Evolutionary conservation across 2,797 vertebrate species (phyloP), one percentile per base, ranked within the genome.

Genomic region (Harpagifer antarcticus): DNA sequence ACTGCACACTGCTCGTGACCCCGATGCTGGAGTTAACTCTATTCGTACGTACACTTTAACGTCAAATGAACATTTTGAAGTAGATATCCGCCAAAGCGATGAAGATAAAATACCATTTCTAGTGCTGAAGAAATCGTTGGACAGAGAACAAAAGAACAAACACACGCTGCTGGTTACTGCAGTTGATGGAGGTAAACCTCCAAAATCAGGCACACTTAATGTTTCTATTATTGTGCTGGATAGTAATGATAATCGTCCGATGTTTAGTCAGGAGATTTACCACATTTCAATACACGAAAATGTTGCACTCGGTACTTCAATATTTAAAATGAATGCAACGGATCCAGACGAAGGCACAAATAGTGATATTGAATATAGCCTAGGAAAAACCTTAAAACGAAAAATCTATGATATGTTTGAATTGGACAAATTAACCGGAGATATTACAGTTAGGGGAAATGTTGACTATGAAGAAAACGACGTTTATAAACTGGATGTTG

Each of bases 1-100:
- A 16, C 78, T 97, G 40, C 94, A 94, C 16, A 75, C 91, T 3
- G 96, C 96, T 0, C 91, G 88, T 2, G 96, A 97, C 59, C 87
- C 92, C 0, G 96, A 97, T 64, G 86, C 89, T 4, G 95, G 95
- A 17, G 80, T 86, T 2, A 96, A 97, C 37, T 86, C 91, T 0
- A 74, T 95, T 37, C 92, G 87, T 1, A 73, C 70, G 0, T 95
- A 94, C 49, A 90, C 75, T 1, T 64, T 95, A 7, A 90, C 84
- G 0, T 5, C 79, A 9, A 94, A 89, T 2, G 88, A 89, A 0
- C 33, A 94, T 45, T 95, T 95, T 50, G 85, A 89, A 9, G 15
- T 95, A 10, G 83, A 94, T 7, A 48, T 93, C 0, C 78, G 65
- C 0, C 74, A 88, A 45, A 90, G 86, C 0, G 90, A 87, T 1